Evolutionary conservation across 2,113 vertebrate genomes (phyloP).

Genomic region (Thamnophis sirtalis): DNA sequence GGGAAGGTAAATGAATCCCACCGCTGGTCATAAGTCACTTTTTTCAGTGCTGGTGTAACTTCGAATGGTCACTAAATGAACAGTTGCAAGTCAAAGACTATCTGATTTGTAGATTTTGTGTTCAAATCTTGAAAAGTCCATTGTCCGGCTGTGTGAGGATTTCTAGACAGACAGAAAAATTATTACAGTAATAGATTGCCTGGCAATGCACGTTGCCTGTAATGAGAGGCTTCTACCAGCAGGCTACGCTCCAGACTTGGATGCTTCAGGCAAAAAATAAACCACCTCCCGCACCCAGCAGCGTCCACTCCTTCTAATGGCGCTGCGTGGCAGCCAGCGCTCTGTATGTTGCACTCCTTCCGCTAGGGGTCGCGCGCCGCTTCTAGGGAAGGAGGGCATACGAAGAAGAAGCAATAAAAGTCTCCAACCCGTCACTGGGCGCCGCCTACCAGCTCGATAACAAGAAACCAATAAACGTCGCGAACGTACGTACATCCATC

Average conservation of each 20-base stretch:
- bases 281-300: too few species aligned
- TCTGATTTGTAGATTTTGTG: background rate
- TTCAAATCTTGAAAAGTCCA: background rate
- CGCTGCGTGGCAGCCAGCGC: too few species aligned
- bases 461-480: fast-evolving
- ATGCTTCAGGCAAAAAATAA: background rate
- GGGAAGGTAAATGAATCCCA: too few species aligned
- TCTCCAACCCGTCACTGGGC: background rate
- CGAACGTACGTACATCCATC: background rate
- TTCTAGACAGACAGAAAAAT: background rate
- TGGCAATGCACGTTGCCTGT: background rate
- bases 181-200: background rate
- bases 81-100: background rate
- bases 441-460: background rate
- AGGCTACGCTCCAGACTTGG: background rate
- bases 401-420: background rate
- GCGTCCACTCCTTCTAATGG: too few species aligned
- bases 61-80: background rate
- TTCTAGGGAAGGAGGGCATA: background rate
- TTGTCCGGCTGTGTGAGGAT: background rate
- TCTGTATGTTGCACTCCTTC: background rate
- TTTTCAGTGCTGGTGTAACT: too few species aligned
- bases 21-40: background rate
- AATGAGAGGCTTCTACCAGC: background rate
- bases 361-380: background rate